Evolutionary conservation across 2,113 vertebrate species (phyloP).

Genomic region (Puma concolor): DNA sequence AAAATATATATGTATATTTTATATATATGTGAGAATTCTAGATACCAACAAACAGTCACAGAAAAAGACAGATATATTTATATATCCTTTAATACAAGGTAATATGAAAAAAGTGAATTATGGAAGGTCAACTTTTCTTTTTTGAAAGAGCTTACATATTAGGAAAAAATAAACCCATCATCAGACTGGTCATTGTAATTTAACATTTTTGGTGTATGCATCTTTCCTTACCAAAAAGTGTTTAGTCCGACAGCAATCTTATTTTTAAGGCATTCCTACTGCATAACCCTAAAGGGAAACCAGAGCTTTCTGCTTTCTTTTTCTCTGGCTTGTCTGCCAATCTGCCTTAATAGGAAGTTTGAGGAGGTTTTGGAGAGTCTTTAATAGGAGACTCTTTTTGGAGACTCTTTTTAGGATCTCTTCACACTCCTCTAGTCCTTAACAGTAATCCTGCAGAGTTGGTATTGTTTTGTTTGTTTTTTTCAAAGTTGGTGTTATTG

Average conservation of each 20-base stretch:
- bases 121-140: background rate
- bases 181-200: background rate
- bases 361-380: background rate
- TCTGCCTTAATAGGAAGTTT: background rate
- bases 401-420: background rate
- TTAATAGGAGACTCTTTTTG: no score
- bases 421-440: background rate
- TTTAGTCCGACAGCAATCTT: background rate
- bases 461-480: background rate
- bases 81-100: background rate
- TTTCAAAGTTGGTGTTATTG: background rate
- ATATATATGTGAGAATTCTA: background rate
- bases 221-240: background rate
- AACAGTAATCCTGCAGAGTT: background rate
- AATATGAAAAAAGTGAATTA: background rate
- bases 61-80: background rate
- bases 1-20: background rate
- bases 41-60: background rate
- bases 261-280: conserved; percentile 3
- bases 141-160: background rate
- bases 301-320: background rate
- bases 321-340: background rate
- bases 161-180: background rate
- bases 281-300: background rate
- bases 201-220: background rate